phyloP scores from a whole-genome alignment of 37 sponge, comb jelly and placozoan species.

The Cliona cf. orientalis region DNA sequence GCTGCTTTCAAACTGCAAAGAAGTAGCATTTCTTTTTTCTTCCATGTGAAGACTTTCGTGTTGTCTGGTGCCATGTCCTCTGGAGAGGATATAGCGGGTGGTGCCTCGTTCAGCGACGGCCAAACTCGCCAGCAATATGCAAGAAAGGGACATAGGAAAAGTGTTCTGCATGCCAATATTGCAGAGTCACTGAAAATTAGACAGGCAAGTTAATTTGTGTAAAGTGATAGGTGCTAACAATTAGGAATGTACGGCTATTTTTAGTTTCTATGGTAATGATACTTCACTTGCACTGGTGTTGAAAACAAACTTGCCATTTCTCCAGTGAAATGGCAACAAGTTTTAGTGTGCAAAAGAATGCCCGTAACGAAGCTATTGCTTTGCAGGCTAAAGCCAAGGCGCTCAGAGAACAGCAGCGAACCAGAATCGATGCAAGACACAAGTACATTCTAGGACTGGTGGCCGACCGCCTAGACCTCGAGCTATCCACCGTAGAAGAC shows the following conservation, averaged over 20 bases:
- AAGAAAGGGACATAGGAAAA: conserved; percentile 40
- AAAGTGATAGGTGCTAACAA: not conserved
- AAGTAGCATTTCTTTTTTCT: too few species aligned
- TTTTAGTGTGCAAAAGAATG: conserved; percentile 1
- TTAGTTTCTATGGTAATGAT: not conserved
- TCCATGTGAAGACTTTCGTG: too few species aligned
- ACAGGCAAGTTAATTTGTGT: conserved; percentile 12
- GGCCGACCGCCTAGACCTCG: conserved; percentile 62
- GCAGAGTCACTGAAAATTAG: conserved; percentile 37
- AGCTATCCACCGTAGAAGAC: conserved; percentile 65
- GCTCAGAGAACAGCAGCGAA: conserved; percentile 62
- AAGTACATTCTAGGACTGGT: conserved; percentile 63
- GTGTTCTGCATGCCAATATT: conserved; percentile 25
- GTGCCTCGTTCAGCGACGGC: too few species aligned
- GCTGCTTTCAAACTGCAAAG: too few species aligned
- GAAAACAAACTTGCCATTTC: not conserved
- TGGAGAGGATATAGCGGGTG: too few species aligned
- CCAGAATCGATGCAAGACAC: conserved; percentile 74
- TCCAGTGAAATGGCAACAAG: not conserved
- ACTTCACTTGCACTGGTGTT: not conserved
- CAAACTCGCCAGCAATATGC: too few species aligned
- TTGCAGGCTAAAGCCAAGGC: conserved; percentile 62
- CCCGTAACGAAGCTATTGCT: conserved; percentile 26
- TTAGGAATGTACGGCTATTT: not conserved
- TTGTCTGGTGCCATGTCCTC: too few species aligned